A percentile compares a stretch with the other conserved stretches of the same genome.
Conservation (phyloP, 2,797 vertebrate species). For the Acipenser ruthenus region DNA sequence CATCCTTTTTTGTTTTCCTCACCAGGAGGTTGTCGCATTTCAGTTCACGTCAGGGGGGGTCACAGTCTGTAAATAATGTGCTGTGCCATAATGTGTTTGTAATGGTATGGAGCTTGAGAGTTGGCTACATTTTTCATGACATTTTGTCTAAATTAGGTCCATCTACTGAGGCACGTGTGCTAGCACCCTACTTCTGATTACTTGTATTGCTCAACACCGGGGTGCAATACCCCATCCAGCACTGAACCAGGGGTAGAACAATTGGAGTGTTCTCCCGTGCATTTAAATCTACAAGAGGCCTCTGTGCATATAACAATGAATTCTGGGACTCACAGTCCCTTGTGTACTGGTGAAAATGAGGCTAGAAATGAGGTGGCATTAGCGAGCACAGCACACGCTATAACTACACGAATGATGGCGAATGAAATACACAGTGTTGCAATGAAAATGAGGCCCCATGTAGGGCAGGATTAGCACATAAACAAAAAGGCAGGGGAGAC, state of each 20-base stretch:
- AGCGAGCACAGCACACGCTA: not conserved
- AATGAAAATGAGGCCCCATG: not conserved
- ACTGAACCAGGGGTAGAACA: constrained; percentile 4
- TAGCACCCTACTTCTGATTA: constrained; percentile 25
- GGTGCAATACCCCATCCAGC: constrained; percentile 29
- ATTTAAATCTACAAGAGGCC: not conserved
- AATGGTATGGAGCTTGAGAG: not conserved
- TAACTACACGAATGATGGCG: not conserved
- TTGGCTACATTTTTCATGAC: not conserved
- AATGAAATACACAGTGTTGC: not conserved
- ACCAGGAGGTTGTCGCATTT: constrained; percentile 53
- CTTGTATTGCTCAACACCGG: constrained; percentile 33
- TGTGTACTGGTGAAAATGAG: not conserved
- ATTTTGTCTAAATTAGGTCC: not conserved
- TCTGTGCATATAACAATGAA: not conserved
- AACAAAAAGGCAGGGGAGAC: not conserved
- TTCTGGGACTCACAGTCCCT: not conserved
- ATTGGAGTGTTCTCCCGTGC: not conserved
- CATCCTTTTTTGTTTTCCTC: constrained; percentile 50
- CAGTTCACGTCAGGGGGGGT: constrained; percentile 32
- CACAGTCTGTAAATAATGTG: not conserved
- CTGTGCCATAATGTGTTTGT: not conserved
- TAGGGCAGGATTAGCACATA: not conserved
- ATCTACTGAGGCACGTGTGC: not conserved
- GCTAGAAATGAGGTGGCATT: too few species aligned